phyloP scores from a whole-genome alignment of 2,888 invertebrate genomes.

The Opisthograptis luteolata region DNA sequence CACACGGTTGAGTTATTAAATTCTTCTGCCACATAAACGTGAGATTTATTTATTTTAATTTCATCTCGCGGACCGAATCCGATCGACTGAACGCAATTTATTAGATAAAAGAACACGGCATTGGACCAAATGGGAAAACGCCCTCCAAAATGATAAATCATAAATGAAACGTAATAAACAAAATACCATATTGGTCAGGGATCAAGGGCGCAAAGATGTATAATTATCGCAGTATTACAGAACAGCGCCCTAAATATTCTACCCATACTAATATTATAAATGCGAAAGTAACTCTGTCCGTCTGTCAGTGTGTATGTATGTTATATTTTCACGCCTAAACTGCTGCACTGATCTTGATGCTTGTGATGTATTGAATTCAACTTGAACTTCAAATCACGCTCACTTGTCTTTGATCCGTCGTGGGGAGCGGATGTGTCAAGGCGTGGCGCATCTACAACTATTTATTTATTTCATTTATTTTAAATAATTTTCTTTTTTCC shows the following conservation, averaged over 20 bases:
- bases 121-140: slow-evolving; percentile 34
- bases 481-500: no score
- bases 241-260: slow-evolving; percentile 43
- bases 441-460: no score
- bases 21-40: slow-evolving; percentile 32
- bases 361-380: no score
- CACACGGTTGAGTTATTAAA: slow-evolving; percentile 29
- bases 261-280: slow-evolving; percentile 44
- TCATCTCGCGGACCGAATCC: slow-evolving; percentile 35
- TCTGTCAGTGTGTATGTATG: no score
- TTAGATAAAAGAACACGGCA: slow-evolving; percentile 40
- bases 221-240: slow-evolving; percentile 45
- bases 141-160: slow-evolving; percentile 40
- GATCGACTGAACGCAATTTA: slow-evolving; percentile 44
- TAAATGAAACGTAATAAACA: slow-evolving; percentile 43
- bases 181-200: slow-evolving; percentile 30
- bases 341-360: no score
- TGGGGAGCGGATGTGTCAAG: no score
- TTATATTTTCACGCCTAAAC: no score
- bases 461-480: no score
- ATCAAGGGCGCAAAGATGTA: slow-evolving; percentile 39
- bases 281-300: no score
- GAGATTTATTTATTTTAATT: slow-evolving; percentile 53
- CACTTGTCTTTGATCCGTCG: no score
- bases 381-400: no score